Evolutionary conservation across 2,113 vertebrate species (phyloP).

Genomic region (Lampris megalopsis): DNA sequence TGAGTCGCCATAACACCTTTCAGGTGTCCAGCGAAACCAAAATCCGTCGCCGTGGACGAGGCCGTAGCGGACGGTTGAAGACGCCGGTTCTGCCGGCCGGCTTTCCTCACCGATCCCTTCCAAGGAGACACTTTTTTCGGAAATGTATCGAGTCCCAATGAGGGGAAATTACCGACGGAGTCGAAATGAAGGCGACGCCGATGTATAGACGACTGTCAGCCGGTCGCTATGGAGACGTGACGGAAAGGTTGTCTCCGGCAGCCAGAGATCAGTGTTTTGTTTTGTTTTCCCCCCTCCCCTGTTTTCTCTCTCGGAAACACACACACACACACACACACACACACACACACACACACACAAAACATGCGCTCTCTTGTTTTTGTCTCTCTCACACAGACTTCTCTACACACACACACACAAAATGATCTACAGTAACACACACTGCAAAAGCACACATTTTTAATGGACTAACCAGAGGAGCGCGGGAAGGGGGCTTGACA

Average conservation of each 20-base stretch:
- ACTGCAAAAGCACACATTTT: constrained; percentile 42
- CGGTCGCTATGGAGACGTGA: constrained; percentile 57
- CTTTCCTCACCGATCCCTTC: no score
- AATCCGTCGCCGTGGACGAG: no score
- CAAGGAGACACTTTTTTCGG: background rate
- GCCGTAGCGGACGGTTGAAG: no score
- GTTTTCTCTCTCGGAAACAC: background rate
- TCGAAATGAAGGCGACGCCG: constrained; percentile 25
- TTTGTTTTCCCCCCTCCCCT: constrained; percentile 15
- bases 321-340: constrained; percentile 3
- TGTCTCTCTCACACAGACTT: constrained; percentile 3
- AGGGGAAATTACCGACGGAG: constrained; percentile 14
- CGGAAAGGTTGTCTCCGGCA: constrained; percentile 39
- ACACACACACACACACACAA: background rate
- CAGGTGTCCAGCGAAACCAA: no score
- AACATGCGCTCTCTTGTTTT: background rate
- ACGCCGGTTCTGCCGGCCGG: no score
- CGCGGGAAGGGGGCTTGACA: constrained; percentile 79
- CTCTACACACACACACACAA: constrained; percentile 18
- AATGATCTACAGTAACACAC: background rate
- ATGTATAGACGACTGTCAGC: background rate
- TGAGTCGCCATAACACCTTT: no score
- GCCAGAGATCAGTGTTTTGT: background rate
- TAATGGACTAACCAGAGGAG: constrained; percentile 72
- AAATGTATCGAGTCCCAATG: constrained; percentile 50